phyloP scores from a whole-genome alignment of 1,140 invertebrate species.

The Apis dorsata region DNA sequence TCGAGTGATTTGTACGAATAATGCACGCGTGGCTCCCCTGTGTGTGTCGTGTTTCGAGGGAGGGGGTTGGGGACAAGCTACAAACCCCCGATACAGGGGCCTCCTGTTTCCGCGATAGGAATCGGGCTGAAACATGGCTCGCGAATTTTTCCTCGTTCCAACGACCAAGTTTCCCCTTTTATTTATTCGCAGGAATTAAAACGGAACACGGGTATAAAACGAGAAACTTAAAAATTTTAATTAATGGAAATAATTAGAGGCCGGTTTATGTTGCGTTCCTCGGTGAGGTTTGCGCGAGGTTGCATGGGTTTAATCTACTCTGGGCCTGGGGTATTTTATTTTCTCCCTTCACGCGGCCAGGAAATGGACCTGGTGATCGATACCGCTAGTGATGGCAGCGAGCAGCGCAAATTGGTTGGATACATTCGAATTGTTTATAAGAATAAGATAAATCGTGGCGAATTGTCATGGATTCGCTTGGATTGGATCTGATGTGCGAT shows the following conservation, averaged over 20 bases:
- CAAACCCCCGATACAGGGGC: too few relatives aligned
- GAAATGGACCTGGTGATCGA: not conserved
- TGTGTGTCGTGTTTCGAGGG: too few relatives aligned
- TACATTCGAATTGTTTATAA: too few relatives aligned
- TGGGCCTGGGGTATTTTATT: conserved; percentile 2
- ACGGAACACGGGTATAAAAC: not conserved
- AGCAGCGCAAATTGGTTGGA: too few relatives aligned
- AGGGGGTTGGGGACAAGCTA: too few relatives aligned
- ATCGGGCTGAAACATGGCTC: not conserved
- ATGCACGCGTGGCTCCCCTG: not conserved
- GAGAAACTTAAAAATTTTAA: not conserved
- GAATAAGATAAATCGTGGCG: not conserved
- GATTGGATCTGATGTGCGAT: too few relatives aligned
- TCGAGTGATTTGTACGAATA: conserved; percentile 17
- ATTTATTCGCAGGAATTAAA: conserved; percentile 7
- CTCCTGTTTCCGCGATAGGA: too few relatives aligned
- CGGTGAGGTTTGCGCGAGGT: not conserved
- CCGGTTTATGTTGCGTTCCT: not conserved
- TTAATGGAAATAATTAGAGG: conserved; percentile 24
- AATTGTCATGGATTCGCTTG: too few relatives aligned
- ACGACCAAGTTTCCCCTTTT: too few relatives aligned
- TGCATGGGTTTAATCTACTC: not conserved
- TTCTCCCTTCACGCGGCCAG: not conserved
- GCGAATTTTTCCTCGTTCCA: not conserved
- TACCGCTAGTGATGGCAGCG: not conserved